These are phyloP conservation scores for Pitta sordida DNA, from an alignment of 2,113 vertebrate species.

Conservation along the genomic window DNA sequence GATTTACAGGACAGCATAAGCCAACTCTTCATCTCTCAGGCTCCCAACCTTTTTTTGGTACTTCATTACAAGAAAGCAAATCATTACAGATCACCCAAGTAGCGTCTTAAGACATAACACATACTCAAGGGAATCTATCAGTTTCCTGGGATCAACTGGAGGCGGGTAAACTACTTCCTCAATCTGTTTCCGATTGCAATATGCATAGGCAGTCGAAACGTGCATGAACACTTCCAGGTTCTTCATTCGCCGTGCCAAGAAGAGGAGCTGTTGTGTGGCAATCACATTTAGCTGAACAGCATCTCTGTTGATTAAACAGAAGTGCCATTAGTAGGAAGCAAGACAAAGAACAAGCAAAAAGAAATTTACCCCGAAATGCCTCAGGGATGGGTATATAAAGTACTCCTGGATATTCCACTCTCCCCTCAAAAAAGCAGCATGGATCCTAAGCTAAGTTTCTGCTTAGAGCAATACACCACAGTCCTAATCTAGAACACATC, in stretches of 20 bases:
- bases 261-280: constrained; percentile 88
- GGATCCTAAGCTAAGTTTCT: background rate
- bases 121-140: constrained; percentile 94
- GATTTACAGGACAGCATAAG: background rate
- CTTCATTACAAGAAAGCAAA: background rate
- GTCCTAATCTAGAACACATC: background rate
- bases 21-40: background rate
- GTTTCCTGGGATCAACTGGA: constrained; percentile 90
- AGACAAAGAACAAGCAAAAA: background rate
- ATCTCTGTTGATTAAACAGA: constrained; percentile 75
- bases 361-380: background rate
- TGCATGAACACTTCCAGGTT: constrained; percentile 92
- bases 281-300: constrained; percentile 94
- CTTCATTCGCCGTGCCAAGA: constrained; percentile 87
- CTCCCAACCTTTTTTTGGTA: background rate
- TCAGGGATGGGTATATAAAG: background rate
- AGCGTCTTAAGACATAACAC: constrained; percentile 38
- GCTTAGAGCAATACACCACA: background rate
- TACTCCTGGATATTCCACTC: background rate
- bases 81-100: background rate
- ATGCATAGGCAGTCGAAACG: constrained; percentile 95
- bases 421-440: background rate
- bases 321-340: background rate
- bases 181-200: constrained; percentile 91
- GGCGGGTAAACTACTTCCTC: constrained; percentile 92